A percentile compares a stretch with the other conserved stretches of the same genome.
Conservation (phyloP, 1,140 invertebrate species). For the Cydia amplana region DNA sequence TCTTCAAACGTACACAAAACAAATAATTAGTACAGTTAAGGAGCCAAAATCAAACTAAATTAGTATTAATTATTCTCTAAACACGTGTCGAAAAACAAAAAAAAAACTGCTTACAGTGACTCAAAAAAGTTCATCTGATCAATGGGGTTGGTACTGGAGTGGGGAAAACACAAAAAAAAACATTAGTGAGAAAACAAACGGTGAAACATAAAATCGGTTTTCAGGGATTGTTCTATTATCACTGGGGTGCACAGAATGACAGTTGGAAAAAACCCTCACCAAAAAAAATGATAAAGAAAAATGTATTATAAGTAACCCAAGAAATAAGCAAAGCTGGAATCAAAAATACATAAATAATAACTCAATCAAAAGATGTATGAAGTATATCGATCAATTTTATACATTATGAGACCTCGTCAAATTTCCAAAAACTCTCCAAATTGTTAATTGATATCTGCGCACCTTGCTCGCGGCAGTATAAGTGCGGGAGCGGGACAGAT, state of each 20-base stretch:
- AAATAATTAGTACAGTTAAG: conserved; percentile 49
- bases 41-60: conserved; percentile 33
- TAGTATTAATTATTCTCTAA: conserved; percentile 39
- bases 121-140: conserved; percentile 79
- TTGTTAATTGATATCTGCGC: too few relatives aligned
- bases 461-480: too few relatives aligned
- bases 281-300: conserved; percentile 25
- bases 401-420: too few relatives aligned
- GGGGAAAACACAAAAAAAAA: conserved; percentile 57
- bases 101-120: conserved; percentile 73
- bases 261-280: not conserved
- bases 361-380: not conserved
- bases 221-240: conserved; percentile 37
- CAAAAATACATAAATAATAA: not conserved
- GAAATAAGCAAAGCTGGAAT: conserved; percentile 13
- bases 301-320: too few relatives aligned
- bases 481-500: too few relatives aligned
- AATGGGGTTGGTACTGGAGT: conserved; percentile 76
- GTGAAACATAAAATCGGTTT: conserved; percentile 40
- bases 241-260: conserved; percentile 36
- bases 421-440: too few relatives aligned
- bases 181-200: conserved; percentile 58
- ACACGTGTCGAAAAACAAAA: conserved; percentile 46
- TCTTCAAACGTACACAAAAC: conserved; percentile 39
- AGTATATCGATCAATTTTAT: not conserved